Conservation (phyloP, 2,797 vertebrate species). For the Gambelia wislizenii region DNA sequence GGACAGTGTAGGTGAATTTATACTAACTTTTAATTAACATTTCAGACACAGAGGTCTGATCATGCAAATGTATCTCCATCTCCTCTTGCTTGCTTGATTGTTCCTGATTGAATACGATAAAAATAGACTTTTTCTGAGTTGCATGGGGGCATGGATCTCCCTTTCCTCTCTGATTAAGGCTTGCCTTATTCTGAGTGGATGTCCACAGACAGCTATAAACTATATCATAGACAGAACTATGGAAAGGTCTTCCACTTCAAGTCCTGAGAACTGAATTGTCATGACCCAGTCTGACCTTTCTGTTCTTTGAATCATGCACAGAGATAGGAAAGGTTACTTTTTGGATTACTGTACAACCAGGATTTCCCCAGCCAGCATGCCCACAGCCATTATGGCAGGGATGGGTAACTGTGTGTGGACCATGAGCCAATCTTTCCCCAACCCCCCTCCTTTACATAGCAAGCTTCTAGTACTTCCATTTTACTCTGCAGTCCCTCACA, state of each 20-base stretch:
- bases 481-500: no score
- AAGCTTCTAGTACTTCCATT: no score
- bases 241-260: constrained; percentile 40
- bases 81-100: constrained; percentile 73
- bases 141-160: constrained; percentile 55
- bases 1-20: constrained; percentile 63
- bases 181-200: constrained; percentile 65
- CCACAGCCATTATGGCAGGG: no score
- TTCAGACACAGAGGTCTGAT: constrained; percentile 75
- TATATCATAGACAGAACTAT: constrained; percentile 25
- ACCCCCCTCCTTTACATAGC: no score
- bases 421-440: no score
- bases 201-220: constrained; percentile 50
- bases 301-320: no score
- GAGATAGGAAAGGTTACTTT: no score
- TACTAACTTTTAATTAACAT: constrained; percentile 78
- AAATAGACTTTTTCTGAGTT: constrained; percentile 70
- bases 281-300: constrained; percentile 38
- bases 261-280: constrained; percentile 24
- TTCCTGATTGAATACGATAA: constrained; percentile 77
- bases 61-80: constrained; percentile 71
- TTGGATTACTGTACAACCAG: no score
- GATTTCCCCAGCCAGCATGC: no score
- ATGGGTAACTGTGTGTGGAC: no score
- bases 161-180: constrained; percentile 69